A percentile compares a stretch with the other conserved stretches of the same genome.
These are phyloP conservation scores for Eurosta solidaginis DNA, from an alignment of 1,140 invertebrate species.

Conservation along the genomic window DNA sequence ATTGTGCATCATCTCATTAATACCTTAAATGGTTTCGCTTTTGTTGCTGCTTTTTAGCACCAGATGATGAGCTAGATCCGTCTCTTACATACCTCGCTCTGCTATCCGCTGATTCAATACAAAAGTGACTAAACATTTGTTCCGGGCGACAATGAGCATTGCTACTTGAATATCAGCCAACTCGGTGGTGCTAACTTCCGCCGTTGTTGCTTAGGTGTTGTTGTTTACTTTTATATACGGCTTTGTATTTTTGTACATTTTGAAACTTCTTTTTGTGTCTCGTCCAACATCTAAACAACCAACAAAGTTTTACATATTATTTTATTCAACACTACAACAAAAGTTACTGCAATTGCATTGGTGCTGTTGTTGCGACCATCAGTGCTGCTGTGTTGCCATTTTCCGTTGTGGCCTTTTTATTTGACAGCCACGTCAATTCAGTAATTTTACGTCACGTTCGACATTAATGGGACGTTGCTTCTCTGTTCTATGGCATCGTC, in stretches of 20 bases:
- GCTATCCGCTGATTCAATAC: not conserved
- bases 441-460: conserved; percentile 12
- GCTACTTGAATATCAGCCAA: not conserved
- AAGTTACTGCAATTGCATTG: not conserved
- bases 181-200: not conserved
- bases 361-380: not conserved
- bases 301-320: not conserved
- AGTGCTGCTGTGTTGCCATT: not conserved
- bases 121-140: not conserved
- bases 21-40: too few species aligned
- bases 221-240: not conserved
- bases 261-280: not conserved
- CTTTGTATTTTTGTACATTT: not conserved
- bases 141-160: not conserved
- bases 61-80: too few species aligned
- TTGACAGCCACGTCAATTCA: not conserved
- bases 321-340: not conserved
- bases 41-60: too few species aligned
- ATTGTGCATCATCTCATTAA: too few species aligned
- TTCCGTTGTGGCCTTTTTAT: not conserved
- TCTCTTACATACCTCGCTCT: too few species aligned
- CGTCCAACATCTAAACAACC: not conserved
- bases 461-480: conserved; percentile 19
- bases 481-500: not conserved
- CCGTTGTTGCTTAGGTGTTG: not conserved